phyloP scores from a whole-genome alignment of 2,113 vertebrate species.

The Panurus biarmicus region DNA sequence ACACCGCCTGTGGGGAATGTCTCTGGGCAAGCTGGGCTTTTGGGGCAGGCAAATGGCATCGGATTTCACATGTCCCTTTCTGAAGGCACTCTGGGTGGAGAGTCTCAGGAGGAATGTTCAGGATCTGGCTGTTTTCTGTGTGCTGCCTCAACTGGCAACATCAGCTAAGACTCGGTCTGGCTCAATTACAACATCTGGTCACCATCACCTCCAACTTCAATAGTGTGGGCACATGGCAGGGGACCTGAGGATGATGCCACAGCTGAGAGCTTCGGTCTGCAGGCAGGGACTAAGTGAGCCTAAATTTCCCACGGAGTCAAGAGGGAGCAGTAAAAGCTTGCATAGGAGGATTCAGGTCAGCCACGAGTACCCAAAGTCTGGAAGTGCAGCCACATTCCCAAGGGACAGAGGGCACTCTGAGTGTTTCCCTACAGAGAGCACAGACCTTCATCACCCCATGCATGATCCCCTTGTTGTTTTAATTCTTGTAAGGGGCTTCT shows the following conservation, averaged over 20 bases:
- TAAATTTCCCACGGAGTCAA: background rate
- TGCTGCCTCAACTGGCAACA: background rate
- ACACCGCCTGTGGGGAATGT: fast-evolving
- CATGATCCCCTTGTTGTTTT: background rate
- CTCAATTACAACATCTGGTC: background rate
- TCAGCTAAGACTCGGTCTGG: background rate
- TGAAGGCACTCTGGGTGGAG: background rate
- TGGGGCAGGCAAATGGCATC: background rate
- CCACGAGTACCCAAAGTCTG: background rate
- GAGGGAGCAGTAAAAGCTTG: background rate
- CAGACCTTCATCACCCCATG: background rate
- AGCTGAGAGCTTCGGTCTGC: background rate
- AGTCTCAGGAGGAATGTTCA: fast-evolving
- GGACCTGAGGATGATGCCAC: background rate
- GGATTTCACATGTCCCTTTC: background rate
- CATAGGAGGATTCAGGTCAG: background rate
- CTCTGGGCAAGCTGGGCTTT: background rate
- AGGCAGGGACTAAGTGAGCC: background rate
- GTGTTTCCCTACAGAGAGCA: background rate
- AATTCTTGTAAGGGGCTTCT: background rate
- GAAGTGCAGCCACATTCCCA: background rate
- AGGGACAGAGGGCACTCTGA: background rate
- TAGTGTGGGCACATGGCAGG: background rate
- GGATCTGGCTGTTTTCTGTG: background rate
- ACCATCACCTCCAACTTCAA: background rate